Base-by-base conservation (phyloP, 1,140 invertebrate species). In the Bombus sibiricus region DNA sequence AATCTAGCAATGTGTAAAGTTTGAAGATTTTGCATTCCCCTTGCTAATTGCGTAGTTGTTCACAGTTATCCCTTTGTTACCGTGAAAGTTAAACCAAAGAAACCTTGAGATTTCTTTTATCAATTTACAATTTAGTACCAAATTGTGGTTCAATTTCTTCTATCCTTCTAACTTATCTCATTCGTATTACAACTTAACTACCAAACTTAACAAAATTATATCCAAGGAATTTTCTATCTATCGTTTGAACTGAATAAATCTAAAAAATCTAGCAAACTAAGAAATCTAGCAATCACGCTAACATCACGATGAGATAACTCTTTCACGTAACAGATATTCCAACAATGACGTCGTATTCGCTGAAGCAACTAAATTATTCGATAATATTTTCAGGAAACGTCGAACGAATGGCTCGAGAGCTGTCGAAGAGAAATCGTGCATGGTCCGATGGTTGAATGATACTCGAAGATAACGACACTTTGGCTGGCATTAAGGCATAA, bases 391-490 rank as follows among this genome's bases (percentile, higher is more conserved):
- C 59, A 59, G 66, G 75, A 84, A 78, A 28, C 34, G 4, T 43
- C 28, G 15, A 1, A 53, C 4, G 62, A 47, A 8, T 25, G 1
- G 25, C 3, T 66, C n/a, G 37, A 68, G 43, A 15, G 66, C 3
- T n/a, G 47, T 59, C n/a, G 47, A 72, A 15, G 9, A 28, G 4
- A n/a, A 18, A 15, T 15, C 22, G 9, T 25, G 18, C 41, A 39
- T 3, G 18, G 12, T 1, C 0, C 2, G 64, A 57, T 18, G 9
- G 53, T 18, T 64, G 43, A 68, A 80, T 57, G 90, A 86, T 86
- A 39, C 80, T 83, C 71, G 82, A 87, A 69, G 85, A 91, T 91
- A 90, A 88, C 77, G 90, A 91, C 90, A 90, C 90, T 90, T 91
- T 69, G 86, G 64, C 43, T 39, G 37, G 78, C 86, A 86, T 91